Evolutionary conservation across 2,797 vertebrate species (phyloP), one percentile per base, ranked within the genome.

Genomic region (Anabacerthia variegaticeps): DNA sequence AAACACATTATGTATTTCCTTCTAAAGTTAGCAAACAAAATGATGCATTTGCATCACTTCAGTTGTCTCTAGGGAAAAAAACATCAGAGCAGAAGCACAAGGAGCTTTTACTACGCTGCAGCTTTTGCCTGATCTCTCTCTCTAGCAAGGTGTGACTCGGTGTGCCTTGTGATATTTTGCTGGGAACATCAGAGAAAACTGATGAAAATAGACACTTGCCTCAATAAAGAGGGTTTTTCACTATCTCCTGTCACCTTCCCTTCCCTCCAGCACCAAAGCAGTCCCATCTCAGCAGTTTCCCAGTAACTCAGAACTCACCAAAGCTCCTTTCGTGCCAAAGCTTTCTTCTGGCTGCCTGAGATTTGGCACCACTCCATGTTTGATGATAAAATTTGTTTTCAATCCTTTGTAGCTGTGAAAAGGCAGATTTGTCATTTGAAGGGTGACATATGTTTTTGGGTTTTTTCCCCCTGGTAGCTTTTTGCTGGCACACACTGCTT

Each of bases 331-430:
- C 21, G 2, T 44, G 56, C 69, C 84, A 72, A 61, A 67, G 91
- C 79, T 90, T 68, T 69, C 94, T 89, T 63, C 89, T 83, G 75
- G 71, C 68, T 76, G 75, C 92, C 75, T 84, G 65, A 3, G 84
- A 78, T 49, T 80, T 96, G 91, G 74, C 69, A 66, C 66, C 69
- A 7, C 89, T 94, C 90, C 78, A 65, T 0, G 54, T 93, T 36
- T 74, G 88, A 46, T 49, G 68, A 76, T 74, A 86, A 65, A 88
- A 82, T 77, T 92, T 96, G 71, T 92, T 94, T 85, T 94, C 96
- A 84, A 96, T 95, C 83, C 67, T 77, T 84, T 92, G 96, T 95
- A 93, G 90, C 97, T 81, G 69, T 80, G 81, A 96, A 92, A 93
- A 92, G 79, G 71, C 92, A 92, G 71, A 88, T 89, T 93, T 95